Conservation (phyloP, 2,113 vertebrate genomes). For the Apteryx mantelli region DNA sequence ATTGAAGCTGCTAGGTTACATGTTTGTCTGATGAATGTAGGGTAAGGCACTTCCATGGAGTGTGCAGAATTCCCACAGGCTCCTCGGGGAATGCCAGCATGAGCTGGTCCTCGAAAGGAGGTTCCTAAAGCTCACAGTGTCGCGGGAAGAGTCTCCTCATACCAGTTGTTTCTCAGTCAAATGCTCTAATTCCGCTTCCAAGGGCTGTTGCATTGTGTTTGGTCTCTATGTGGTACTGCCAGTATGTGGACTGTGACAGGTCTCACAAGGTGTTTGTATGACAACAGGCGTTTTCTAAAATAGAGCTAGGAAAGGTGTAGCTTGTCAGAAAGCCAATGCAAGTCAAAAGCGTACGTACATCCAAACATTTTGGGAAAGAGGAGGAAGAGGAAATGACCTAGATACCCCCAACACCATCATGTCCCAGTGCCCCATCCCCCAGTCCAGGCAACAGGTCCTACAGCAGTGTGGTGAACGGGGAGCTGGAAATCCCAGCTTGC, state of each 20-base stretch:
- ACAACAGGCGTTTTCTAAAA: not conserved
- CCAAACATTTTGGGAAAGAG: not conserved
- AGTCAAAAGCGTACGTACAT: not conserved
- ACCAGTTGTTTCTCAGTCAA: not conserved
- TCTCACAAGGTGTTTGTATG: not conserved
- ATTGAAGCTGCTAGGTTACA: not conserved
- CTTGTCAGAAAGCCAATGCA: not conserved
- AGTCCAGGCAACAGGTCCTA: not conserved
- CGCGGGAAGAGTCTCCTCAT: not conserved
- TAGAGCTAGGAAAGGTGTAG: not conserved
- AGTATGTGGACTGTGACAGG: fast-evolving
- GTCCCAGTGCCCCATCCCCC: fast-evolving
- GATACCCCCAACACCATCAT: fast-evolving
- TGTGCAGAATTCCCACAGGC: not conserved
- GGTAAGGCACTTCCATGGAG: not conserved
- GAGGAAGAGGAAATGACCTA: not conserved
- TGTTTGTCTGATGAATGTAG: not conserved
- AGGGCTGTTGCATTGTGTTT: not conserved
- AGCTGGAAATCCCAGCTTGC: fast-evolving
- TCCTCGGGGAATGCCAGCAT: fast-evolving
- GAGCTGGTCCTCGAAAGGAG: not conserved
- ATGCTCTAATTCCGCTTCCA: fast-evolving
- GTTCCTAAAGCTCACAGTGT: not conserved
- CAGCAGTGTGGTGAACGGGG: fast-evolving
- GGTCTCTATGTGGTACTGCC: fast-evolving